Evolutionary conservation across 2,888 invertebrate species (phyloP), one percentile per base, ranked within the genome.

Genomic region (Aphodius granarius): DNA sequence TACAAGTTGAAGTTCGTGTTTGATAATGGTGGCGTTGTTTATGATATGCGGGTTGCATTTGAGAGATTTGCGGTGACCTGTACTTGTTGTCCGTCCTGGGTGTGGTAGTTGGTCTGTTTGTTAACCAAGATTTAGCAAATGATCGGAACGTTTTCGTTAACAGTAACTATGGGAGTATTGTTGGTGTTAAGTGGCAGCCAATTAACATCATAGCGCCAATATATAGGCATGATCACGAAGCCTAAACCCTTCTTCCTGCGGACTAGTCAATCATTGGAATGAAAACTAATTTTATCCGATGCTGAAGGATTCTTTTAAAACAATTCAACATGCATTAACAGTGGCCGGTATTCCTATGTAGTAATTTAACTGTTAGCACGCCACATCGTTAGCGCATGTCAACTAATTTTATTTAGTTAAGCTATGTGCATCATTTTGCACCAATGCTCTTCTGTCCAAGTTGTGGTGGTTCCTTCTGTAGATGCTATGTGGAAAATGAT

Each of bases 101-200:
- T 43, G 43, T 43, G 43, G 43, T 43, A 43, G 43, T 43, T 43
- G 43, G 43, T 43, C 43, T 43, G 43, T 43, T 43, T n/a, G n/a
- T 0, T 43, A 43, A 43, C 13, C 43, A 43, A 43, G 43, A 43
- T 43, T 43, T 43, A 43, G 43, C 43, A 9, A 43, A 9, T 43
- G 68, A 20, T 20, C 5, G 19, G 68, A 21, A 74, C 72, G 21
- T 76, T 76, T 76, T 63, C 63, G 74, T 75, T 76, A 70, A 72
- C 75, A 75, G 75, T 79, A 80, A 83, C 81, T 83, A 84, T 83
- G 84, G 82, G 81, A 83, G 84, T 82, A 84, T 86, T 78, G 81
- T 83, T 80, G 84, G 85, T 81, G 77, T 84, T 79, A 83, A 83
- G 79, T 86, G 86, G 86, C 81, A 81, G 70, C 83, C 82, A 75